These are phyloP conservation scores for Lophotriccus pileatus DNA, from an alignment of 2,797 vertebrate species.

Conservation along the genomic window DNA sequence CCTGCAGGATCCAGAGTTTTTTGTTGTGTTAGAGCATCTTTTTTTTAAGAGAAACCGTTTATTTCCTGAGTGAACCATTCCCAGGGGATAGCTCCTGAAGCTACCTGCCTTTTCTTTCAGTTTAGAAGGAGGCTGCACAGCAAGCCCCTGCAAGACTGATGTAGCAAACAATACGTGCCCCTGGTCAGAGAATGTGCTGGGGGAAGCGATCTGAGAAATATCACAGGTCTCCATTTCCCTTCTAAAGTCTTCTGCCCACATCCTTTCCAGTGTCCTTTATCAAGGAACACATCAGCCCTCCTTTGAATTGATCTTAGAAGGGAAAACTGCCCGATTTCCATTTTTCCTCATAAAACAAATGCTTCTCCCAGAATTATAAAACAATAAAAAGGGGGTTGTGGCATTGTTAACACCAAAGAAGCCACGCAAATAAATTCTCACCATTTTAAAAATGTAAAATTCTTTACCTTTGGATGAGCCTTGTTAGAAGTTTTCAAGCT, in stretches of 20 bases:
- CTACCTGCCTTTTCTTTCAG: background rate
- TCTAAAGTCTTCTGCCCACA: background rate
- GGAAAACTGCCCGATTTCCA: background rate
- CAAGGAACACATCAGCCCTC: background rate
- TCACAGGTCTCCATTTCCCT: background rate
- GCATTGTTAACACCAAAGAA: background rate
- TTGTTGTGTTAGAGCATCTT: background rate
- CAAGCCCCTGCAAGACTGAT: background rate
- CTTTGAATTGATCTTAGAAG: background rate
- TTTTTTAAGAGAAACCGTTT: background rate
- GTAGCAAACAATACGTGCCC: background rate
- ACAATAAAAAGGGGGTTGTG: background rate
- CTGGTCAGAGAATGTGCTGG: background rate
- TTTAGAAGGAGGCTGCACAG: background rate
- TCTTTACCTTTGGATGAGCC: background rate
- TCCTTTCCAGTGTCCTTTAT: background rate
- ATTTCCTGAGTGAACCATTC: background rate
- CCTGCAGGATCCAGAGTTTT: background rate
- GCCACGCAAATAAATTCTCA: background rate
- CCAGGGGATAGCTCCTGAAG: background rate
- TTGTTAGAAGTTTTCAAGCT: background rate
- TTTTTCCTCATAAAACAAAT: background rate
- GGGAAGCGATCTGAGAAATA: background rate
- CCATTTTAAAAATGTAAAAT: background rate
- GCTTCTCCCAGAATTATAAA: background rate